Conservation (phyloP, 2,797 vertebrate species). For the Schizothorax lantsangensis region DNA sequence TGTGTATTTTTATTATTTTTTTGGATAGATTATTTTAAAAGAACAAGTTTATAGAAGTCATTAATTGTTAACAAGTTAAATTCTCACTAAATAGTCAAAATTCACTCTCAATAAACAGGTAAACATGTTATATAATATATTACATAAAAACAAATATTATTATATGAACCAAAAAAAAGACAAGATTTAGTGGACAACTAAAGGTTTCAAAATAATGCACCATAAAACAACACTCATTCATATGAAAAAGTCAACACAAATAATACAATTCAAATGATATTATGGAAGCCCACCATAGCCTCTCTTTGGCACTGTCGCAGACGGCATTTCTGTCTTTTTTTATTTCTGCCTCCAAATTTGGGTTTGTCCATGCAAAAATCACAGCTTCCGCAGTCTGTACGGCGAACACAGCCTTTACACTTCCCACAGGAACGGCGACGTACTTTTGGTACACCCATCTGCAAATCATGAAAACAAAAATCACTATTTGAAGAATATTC, state of each 20-base stretch:
- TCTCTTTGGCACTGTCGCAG: conserved; percentile 88
- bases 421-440: conserved; percentile 85
- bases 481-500: not conserved
- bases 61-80: not conserved
- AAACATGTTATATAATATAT: not conserved
- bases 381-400: conserved; percentile 87
- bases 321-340: conserved; percentile 92
- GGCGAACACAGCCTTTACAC: conserved; percentile 86
- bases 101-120: not conserved
- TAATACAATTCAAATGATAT: not conserved
- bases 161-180: not conserved
- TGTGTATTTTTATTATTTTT: not conserved
- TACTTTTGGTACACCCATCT: conserved; percentile 75
- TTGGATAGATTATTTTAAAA: too few relatives aligned
- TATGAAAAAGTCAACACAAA: not conserved
- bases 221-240: not conserved
- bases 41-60: not conserved
- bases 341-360: conserved; percentile 92
- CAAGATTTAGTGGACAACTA: not conserved
- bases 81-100: not conserved
- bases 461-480: conserved; percentile 9
- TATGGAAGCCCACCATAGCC: conserved; percentile 79
- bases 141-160: not conserved
- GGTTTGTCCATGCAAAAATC: conserved; percentile 93
- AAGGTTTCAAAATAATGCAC: not conserved